phyloP scores from a whole-genome alignment of 1,140 invertebrate genomes.

The Bombus confusus region DNA sequence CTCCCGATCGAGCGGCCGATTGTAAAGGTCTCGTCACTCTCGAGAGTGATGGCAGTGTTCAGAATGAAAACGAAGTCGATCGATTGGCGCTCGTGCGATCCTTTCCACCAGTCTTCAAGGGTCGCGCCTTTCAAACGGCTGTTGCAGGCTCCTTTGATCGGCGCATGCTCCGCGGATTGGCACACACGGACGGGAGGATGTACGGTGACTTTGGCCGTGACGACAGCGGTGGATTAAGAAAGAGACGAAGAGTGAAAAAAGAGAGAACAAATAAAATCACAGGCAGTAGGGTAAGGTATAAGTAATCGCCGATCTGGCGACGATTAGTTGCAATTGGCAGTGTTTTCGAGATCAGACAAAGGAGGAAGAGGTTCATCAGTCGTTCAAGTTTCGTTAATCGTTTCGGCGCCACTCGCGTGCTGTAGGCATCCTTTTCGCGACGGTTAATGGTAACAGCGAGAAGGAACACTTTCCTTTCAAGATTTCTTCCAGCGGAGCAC shows the following conservation, averaged over 20 bases:
- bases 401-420: background rate
- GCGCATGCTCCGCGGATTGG: conserved; percentile 26
- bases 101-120: conserved; percentile 23
- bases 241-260: background rate
- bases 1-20: conserved; percentile 13
- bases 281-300: background rate
- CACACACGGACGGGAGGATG: conserved; percentile 14
- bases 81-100: background rate
- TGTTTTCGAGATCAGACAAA: conserved; percentile 44
- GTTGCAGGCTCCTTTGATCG: conserved; percentile 9
- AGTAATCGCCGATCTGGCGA: background rate
- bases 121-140: conserved; percentile 31
- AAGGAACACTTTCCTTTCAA: background rate
- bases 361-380: background rate
- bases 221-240: background rate
- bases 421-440: background rate
- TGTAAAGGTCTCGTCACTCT: conserved; percentile 7
- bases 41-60: conserved; percentile 27
- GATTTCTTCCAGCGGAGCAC: background rate
- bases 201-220: conserved; percentile 57
- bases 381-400: background rate
- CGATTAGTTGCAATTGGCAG: conserved; percentile 50
- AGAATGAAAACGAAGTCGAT: conserved; percentile 14
- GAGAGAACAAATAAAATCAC: background rate
- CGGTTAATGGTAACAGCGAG: no score